These are phyloP conservation scores for Rhegmatorhina hoffmannsi DNA, from an alignment of 2,113 vertebrate species.

Conservation along the genomic window DNA sequence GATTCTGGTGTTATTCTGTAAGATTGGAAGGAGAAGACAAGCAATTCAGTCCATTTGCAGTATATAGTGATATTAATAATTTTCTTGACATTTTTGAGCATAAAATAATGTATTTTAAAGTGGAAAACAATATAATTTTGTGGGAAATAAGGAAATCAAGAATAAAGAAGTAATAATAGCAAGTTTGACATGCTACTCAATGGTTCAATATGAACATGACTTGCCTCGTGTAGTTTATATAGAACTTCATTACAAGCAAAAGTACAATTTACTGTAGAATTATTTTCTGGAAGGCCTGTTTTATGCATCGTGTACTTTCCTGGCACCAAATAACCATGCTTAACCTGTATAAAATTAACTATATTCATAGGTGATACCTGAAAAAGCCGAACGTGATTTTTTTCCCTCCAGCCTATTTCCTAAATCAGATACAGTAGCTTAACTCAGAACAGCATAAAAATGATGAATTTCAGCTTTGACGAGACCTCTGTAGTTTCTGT, in stretches of 20 bases:
- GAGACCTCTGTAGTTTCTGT: not conserved
- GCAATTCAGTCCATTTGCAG: not conserved
- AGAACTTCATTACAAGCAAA: constrained; percentile 57
- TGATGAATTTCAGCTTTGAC: not conserved
- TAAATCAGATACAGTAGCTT: constrained; percentile 5
- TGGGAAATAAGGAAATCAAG: constrained; percentile 57
- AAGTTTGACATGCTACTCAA: not conserved
- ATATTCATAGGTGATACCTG: constrained; percentile 13
- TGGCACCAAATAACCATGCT: constrained; percentile 5
- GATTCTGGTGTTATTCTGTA: not conserved
- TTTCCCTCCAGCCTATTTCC: not conserved
- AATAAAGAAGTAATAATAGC: constrained; percentile 65
- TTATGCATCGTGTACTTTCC: constrained; percentile 39
- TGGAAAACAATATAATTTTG: not conserved
- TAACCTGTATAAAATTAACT: constrained; percentile 51
- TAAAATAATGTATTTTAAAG: not conserved
- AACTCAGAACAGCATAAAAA: not conserved
- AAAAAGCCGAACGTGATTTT: not conserved
- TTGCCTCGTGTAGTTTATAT: constrained; percentile 46
- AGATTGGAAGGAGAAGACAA: not conserved
- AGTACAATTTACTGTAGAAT: constrained; percentile 47
- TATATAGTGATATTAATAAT: not conserved
- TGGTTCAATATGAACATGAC: not conserved
- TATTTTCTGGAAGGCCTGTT: constrained; percentile 38
- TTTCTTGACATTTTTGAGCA: not conserved